These are phyloP conservation scores for Carollia perspicillata DNA, from an alignment of 2,113 vertebrate genomes.

Conservation along the genomic window DNA sequence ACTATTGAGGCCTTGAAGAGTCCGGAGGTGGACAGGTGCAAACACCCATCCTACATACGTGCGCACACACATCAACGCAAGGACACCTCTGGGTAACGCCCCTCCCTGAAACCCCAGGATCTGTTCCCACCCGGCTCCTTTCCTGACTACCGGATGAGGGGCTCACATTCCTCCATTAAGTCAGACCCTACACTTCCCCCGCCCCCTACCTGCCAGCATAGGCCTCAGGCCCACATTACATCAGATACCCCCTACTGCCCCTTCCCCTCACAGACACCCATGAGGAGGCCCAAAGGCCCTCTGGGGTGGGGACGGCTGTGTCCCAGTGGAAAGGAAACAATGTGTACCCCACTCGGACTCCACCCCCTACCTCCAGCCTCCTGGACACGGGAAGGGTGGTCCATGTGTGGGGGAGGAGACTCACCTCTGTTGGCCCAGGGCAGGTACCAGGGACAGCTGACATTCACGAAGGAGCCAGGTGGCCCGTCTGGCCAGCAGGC, in stretches of 20 bases:
- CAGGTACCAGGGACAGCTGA: slow-evolving; percentile 95
- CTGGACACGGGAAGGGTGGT: neutral
- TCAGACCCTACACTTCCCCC: neutral
- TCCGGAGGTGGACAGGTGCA: neutral
- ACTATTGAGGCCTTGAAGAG: neutral
- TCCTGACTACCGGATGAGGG: neutral
- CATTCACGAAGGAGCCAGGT: slow-evolving; percentile 88
- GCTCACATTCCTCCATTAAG: neutral
- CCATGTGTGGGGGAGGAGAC: neutral
- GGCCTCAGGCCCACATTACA: neutral
- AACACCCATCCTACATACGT: neutral
- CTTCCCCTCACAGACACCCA: neutral
- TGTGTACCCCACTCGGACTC: rapidly evolving
- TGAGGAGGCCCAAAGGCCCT: neutral
- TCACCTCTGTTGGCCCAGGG: slow-evolving; percentile 91
- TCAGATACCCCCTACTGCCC: rapidly evolving
- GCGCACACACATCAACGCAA: neutral
- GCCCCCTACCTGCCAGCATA: neutral
- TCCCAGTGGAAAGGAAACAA: neutral
- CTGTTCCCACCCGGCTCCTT: neutral
- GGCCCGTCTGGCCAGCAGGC: slow-evolving; percentile 94
- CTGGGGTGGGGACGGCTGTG: neutral
- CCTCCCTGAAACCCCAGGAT: neutral
- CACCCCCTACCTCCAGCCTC: neutral
- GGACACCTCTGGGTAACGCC: neutral